Base-by-base conservation (phyloP, 2,888 invertebrate genomes). In the Sicus ferrugineus region DNA sequence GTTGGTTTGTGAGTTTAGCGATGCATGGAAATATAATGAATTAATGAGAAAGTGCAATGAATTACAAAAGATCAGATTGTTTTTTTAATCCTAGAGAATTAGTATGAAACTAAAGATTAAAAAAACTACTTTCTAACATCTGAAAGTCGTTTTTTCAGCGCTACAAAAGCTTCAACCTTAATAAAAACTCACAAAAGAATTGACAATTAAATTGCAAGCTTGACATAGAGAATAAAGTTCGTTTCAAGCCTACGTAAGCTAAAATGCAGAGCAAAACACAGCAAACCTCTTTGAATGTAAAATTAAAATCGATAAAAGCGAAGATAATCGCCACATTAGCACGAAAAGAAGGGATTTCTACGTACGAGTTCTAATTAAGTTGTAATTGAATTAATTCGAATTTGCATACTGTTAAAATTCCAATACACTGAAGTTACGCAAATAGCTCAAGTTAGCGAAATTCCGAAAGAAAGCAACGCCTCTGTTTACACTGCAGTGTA, bases 11-110 rank as follows among this genome's bases (percentile, higher is more conserved):
- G 46, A 50, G 28, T 59, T 71, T 70, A 69, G 67, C 61, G 67
- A 71, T 72, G 74, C 75, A 74, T 75, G 75, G 68, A 77, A 75
- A 74, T 74, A 76, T 30, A 76, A 74, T 73, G 74, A 74, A 71
- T 75, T 52, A 73, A 73, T 71, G 69, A 52, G 42, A 66, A 58
- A 69, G 69, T 61, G 67, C 50, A 34, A 67, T 67, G 67, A 63
- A 23, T 69, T 70, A 65, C n/a, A 42, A 58, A 64, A n/a, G n/a
- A n/a, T 28, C 65, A 59, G 31, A n/a, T 59, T n/a, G 58, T 19
- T 28, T 56, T 42, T 28, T 30, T 23, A 21, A 14, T 42, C 2
- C 21, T 63, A 30, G 14, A 52, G 26, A 52, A 26, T 1, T 21
- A 52, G 14, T 5, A 2, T 7, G 5, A 54, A 23, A 0, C 23